Evolutionary conservation across 2,113 vertebrate genomes (phyloP).

Genomic region (Chamaea fasciata): DNA sequence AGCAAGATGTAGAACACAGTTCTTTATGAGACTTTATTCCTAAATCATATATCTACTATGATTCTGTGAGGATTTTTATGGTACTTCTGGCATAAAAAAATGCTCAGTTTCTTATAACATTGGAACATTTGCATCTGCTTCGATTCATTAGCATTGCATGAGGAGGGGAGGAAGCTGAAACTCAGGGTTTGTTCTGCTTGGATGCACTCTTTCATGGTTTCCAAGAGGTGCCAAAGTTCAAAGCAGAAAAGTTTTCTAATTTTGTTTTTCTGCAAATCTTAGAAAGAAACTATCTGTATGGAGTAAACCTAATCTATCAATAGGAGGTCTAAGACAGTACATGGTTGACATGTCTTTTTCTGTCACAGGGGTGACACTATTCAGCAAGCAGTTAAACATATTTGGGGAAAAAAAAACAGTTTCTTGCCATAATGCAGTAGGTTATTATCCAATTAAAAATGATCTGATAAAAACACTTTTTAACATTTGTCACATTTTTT

Average conservation of each 20-base stretch:
- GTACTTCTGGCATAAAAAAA: not conserved
- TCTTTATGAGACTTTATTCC: not conserved
- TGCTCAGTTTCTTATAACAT: not conserved
- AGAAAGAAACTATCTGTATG: not conserved
- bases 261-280: not conserved
- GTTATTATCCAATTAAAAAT: slow-evolving; percentile 23
- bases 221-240: not conserved
- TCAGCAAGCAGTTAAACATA: not conserved
- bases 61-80: not conserved
- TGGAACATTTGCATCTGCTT: not conserved
- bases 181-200: not conserved
- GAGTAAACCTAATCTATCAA: not conserved
- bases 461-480: not conserved
- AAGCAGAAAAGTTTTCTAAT: not conserved
- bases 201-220: not conserved
- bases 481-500: slow-evolving; percentile 43
- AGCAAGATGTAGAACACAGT: not conserved
- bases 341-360: not conserved
- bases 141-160: not conserved
- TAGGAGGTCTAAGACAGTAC: not conserved
- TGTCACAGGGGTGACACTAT: not conserved
- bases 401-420: not conserved
- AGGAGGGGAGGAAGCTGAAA: not conserved
- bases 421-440: slow-evolving; percentile 29
- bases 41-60: not conserved